These are phyloP conservation scores for Magallana gigas DNA, from an alignment of 1,140 invertebrate genomes.

Conservation along the genomic window DNA sequence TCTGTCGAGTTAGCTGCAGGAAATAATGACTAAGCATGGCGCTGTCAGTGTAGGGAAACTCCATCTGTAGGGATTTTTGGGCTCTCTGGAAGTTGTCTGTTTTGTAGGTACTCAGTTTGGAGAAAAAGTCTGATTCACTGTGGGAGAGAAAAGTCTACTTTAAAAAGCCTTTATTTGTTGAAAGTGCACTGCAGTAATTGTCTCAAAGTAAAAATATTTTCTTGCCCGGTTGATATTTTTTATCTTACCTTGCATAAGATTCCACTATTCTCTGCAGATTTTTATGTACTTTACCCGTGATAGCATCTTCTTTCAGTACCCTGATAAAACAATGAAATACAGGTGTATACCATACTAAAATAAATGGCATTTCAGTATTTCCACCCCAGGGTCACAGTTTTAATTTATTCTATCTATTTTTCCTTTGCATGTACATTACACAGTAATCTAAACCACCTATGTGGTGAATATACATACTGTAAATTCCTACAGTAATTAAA, in stretches of 20 bases:
- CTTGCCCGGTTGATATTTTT: background rate
- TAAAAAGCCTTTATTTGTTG: background rate
- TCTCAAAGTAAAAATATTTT: no score
- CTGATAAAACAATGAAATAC: background rate
- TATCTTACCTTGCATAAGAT: conserved; percentile 68
- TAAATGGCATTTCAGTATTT: no score
- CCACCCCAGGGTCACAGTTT: no score
- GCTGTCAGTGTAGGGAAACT: conserved; percentile 72
- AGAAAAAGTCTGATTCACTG: conserved; percentile 69
- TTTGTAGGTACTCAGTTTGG: conserved; percentile 67
- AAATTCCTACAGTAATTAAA: no score
- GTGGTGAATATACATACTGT: no score
- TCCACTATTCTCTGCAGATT: conserved; percentile 66
- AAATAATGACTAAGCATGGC: conserved; percentile 72
- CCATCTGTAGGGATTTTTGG: conserved; percentile 61
- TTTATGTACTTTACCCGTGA: background rate
- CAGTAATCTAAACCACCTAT: no score
- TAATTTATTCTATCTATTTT: no score
- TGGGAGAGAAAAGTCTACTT: conserved; percentile 41
- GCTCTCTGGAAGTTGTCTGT: conserved; percentile 67
- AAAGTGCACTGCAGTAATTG: no score
- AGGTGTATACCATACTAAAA: no score
- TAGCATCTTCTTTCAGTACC: conserved; percentile 26
- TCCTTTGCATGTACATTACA: no score
- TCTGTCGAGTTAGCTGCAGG: conserved; percentile 57